Conservation (phyloP, 2,797 vertebrate species). For the Lepidocolaptes lacrymiger region DNA sequence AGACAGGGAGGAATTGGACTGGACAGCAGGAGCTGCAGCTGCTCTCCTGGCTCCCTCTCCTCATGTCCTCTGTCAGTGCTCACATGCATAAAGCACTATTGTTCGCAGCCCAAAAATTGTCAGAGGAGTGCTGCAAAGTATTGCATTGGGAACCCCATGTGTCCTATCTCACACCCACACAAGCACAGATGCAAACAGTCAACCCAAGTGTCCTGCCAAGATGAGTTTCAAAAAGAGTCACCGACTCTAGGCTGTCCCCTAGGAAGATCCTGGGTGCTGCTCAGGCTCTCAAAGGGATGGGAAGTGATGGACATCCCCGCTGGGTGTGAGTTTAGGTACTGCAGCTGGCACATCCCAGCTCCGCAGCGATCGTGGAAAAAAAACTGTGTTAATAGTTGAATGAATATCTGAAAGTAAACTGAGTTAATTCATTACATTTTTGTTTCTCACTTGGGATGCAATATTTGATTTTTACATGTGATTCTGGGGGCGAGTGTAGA, state of each 20-base stretch:
- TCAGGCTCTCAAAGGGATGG: fast-evolving
- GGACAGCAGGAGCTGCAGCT: not conserved
- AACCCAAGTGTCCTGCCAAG: fast-evolving
- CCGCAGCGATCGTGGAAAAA: fast-evolving
- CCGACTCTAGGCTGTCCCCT: not conserved
- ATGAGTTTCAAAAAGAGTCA: fast-evolving
- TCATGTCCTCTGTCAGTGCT: not conserved
- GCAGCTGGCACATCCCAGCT: not conserved
- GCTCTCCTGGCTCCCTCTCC: slow-evolving; percentile 26
- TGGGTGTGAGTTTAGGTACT: not conserved
- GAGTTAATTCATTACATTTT: not conserved
- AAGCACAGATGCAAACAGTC: not conserved
- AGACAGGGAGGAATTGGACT: not conserved
- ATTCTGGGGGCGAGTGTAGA: not conserved
- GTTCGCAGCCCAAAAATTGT: not conserved
- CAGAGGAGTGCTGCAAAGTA: not conserved
- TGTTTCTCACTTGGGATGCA: not conserved
- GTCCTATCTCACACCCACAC: not conserved
- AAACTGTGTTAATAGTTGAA: fast-evolving
- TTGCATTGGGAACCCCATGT: fast-evolving
- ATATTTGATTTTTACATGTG: not conserved
- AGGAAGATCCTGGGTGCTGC: fast-evolving
- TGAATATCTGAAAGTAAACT: not conserved
- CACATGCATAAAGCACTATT: not conserved
- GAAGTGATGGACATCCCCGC: fast-evolving